These are phyloP conservation scores for Muscina levida DNA, from an alignment of 2,888 invertebrate species.

Conservation along the genomic window DNA sequence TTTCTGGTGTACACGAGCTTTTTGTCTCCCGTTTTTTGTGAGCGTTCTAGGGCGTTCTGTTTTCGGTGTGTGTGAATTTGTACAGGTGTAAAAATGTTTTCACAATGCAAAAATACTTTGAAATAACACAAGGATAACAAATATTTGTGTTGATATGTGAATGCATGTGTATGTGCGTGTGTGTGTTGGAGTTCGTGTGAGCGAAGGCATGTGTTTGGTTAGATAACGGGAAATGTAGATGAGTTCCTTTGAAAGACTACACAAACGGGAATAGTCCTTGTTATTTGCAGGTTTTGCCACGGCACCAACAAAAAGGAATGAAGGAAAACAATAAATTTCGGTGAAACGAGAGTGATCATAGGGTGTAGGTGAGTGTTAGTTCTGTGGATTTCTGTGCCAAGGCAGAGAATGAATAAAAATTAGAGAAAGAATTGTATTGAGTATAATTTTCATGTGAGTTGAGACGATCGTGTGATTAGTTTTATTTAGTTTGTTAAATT, in stretches of 20 bases:
- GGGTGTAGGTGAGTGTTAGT: too few relatives aligned
- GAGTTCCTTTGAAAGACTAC: not conserved
- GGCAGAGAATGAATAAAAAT: too few relatives aligned
- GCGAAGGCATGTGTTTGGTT: not conserved
- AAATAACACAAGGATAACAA: constrained; percentile 48
- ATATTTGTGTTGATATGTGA: constrained; percentile 16
- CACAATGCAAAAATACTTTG: constrained; percentile 51
- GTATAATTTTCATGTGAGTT: too few relatives aligned
- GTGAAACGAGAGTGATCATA: too few relatives aligned
- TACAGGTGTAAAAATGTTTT: constrained; percentile 57
- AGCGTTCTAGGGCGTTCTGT: not conserved
- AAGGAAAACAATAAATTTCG: too few relatives aligned
- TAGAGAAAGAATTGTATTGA: too few relatives aligned
- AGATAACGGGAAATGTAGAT: not conserved
- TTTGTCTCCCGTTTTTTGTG: constrained; percentile 7
- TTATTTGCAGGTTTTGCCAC: too few relatives aligned
- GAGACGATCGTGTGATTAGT: too few relatives aligned
- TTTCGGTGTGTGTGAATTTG: constrained; percentile 49
- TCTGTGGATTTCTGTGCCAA: too few relatives aligned
- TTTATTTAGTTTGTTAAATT: too few relatives aligned
- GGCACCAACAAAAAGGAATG: too few relatives aligned
- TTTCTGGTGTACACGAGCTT: not conserved
- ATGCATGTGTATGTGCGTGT: constrained; percentile 2
- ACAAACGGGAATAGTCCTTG: not conserved
- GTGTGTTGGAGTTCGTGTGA: constrained; percentile 3